Percentiles rank a stretch among this genome's conserved stretches.
phyloP scores from a whole-genome alignment of 2,113 vertebrate genomes.

The Eurypyga helias region DNA sequence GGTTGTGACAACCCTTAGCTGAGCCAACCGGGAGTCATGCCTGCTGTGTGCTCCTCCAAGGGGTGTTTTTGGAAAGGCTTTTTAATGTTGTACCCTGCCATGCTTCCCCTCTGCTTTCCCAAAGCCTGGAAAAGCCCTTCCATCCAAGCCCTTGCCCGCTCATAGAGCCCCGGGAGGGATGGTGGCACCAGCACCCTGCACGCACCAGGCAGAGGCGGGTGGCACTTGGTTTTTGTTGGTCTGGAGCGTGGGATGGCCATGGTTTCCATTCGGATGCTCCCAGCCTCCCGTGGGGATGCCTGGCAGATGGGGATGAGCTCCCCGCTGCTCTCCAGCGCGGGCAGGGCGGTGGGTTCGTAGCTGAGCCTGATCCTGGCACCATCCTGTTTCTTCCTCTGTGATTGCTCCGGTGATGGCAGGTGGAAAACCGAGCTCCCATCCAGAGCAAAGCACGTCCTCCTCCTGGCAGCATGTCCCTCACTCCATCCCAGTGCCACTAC shows the following conservation, averaged over 20 bases:
- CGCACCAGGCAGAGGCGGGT: neutral
- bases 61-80: neutral
- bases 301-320: neutral
- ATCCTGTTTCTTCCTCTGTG: neutral
- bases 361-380: neutral
- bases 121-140: neutral
- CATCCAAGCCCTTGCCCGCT: fast-evolving
- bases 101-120: neutral
- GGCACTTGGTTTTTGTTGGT: neutral
- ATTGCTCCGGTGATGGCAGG: neutral
- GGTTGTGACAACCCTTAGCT: neutral
- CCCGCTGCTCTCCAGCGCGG: neutral
- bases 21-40: neutral
- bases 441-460: neutral
- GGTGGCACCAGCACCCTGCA: neutral
- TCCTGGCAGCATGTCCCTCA: neutral
- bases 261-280: neutral
- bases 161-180: neutral
- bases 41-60: neutral
- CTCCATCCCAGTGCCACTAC: neutral
- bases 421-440: neutral
- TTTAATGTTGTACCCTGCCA: neutral
- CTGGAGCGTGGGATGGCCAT: neutral
- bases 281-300: neutral
- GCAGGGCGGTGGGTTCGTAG: neutral